Evolutionary conservation across 2,113 vertebrate genomes (phyloP).

Genomic region (Callipepla squamata): DNA sequence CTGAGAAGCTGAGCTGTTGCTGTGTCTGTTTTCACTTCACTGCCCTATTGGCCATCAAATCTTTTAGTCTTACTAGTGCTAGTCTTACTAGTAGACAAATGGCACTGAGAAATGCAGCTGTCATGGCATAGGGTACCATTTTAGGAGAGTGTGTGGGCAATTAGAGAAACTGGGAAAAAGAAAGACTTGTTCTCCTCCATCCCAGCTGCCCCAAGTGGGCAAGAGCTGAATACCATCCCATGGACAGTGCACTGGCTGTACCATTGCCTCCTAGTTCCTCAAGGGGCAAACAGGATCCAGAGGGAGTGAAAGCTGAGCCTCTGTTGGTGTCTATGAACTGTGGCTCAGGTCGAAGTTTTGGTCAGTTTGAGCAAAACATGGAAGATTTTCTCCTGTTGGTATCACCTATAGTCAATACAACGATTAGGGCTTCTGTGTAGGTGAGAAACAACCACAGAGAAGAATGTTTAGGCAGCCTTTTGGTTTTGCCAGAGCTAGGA

Average conservation of each 20-base stretch:
- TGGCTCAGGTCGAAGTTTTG: not conserved
- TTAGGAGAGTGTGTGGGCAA: not conserved
- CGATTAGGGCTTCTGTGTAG: not conserved
- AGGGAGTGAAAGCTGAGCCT: not conserved
- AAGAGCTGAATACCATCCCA: not conserved
- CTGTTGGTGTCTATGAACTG: not conserved
- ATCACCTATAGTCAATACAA: not conserved
- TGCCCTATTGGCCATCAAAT: not conserved
- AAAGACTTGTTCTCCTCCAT: not conserved
- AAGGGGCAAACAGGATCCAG: not conserved
- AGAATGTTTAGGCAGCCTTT: not conserved
- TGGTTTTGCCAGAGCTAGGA: not conserved
- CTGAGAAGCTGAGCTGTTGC: not conserved
- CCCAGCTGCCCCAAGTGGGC: too few species aligned
- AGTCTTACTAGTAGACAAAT: not conserved
- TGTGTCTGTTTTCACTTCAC: not conserved
- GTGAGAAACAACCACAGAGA: not conserved
- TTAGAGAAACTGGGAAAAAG: not conserved
- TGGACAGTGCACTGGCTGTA: not conserved
- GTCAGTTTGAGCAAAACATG: not conserved
- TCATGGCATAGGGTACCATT: not conserved
- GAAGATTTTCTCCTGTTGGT: not conserved
- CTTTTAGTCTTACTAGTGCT: not conserved
- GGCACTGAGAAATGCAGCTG: not conserved
- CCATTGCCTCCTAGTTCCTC: rapidly evolving